These are phyloP conservation scores for Pangasius djambal DNA, from an alignment of 2,797 vertebrate species.

Conservation along the genomic window DNA sequence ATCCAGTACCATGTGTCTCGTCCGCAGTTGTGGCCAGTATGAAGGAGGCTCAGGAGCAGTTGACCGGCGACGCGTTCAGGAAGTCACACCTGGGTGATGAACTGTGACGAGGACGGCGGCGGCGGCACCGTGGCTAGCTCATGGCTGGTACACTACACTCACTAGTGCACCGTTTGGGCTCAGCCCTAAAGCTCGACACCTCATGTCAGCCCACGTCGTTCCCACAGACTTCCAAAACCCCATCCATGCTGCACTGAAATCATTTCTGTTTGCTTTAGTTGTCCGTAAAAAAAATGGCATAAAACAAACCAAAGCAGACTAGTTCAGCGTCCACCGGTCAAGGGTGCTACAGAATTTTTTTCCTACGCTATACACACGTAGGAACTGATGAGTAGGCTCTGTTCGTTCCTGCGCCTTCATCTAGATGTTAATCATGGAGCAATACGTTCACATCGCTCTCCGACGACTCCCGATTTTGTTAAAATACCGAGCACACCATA, in stretches of 20 bases:
- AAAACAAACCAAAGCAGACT: constrained; percentile 42
- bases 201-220: constrained; percentile 14
- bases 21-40: constrained; percentile 87
- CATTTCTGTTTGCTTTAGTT: constrained; percentile 5
- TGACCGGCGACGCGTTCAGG: constrained; percentile 90
- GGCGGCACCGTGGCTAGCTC: neutral
- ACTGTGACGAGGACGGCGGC: constrained; percentile 72
- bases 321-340: constrained; percentile 4
- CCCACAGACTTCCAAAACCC: constrained; percentile 5
- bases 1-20: neutral
- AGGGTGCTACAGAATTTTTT: constrained; percentile 37
- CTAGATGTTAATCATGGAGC: constrained; percentile 8
- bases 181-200: neutral
- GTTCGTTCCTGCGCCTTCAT: neutral
- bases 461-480: neutral
- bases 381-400: neutral
- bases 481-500: neutral
- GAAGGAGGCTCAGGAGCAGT: constrained; percentile 94
- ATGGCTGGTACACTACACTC: constrained; percentile 47
- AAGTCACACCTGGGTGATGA: constrained; percentile 82
- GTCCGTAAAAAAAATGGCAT: neutral
- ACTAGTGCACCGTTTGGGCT: constrained; percentile 4
- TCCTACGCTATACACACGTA: neutral
- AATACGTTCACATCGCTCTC: constrained; percentile 12
- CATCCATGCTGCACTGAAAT: neutral